Evolutionary conservation across 2,113 vertebrate species (phyloP).

Genomic region (Athene cunicularia): DNA sequence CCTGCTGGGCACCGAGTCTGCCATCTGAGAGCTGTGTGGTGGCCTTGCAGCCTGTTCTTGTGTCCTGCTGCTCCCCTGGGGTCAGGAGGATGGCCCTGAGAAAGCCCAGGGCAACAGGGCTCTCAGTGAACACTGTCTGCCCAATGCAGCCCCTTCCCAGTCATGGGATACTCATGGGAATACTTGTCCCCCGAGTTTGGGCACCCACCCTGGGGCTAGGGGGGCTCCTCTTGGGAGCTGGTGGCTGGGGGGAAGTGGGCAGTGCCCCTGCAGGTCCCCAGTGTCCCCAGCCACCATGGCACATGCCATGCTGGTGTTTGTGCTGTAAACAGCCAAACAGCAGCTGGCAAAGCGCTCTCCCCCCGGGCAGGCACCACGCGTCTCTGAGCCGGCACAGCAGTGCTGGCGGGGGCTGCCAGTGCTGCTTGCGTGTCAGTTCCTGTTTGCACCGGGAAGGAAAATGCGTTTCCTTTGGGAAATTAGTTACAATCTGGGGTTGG

Average conservation of each 20-base stretch:
- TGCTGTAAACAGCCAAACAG: rapidly evolving
- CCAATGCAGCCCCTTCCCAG: not conserved
- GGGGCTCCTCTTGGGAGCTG: rapidly evolving
- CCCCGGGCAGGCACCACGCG: rapidly evolving
- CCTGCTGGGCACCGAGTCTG: rapidly evolving
- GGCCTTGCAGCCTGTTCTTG: not conserved
- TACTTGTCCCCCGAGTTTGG: not conserved
- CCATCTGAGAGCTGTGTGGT: not conserved
- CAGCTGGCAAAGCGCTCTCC: not conserved
- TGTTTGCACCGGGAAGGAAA: not conserved
- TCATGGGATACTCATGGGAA: not conserved
- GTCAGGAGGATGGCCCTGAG: not conserved
- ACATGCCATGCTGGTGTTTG: not conserved
- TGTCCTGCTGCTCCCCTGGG: not conserved
- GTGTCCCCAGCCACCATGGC: not conserved
- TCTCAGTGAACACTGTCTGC: rapidly evolving
- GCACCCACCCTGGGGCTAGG: not conserved
- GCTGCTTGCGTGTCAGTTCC: not conserved
- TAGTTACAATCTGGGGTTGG: not conserved
- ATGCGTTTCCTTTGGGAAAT: not conserved
- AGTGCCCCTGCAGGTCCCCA: not conserved
- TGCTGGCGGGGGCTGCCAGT: not conserved
- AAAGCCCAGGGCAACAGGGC: not conserved
- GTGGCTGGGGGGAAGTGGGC: not conserved
- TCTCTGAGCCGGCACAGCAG: not conserved